Evolutionary conservation across 2,113 vertebrate genomes (phyloP).

Genomic region (Phoenicopterus ruber): DNA sequence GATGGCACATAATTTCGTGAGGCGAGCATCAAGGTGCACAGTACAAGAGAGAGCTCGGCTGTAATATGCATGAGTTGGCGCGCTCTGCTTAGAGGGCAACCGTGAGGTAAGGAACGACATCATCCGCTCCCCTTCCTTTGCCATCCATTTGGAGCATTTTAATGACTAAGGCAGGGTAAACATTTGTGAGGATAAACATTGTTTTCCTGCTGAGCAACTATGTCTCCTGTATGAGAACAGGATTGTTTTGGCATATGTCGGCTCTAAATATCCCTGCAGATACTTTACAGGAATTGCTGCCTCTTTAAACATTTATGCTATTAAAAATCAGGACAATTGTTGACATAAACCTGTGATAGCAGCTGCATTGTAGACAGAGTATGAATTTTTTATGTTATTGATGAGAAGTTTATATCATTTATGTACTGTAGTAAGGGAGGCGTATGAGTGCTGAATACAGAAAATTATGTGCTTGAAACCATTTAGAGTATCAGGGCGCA

Average conservation of each 20-base stretch:
- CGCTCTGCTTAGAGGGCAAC: neutral
- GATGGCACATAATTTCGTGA: neutral
- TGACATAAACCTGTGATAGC: conserved; percentile 68
- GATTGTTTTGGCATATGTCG: conserved; percentile 49
- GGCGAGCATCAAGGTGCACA: neutral
- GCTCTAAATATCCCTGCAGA: conserved; percentile 48
- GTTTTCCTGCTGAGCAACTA: conserved; percentile 63
- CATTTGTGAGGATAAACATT: conserved; percentile 46
- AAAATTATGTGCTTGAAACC: neutral
- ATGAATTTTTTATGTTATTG: conserved; percentile 72
- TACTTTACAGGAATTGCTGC: conserved; percentile 62
- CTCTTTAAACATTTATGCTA: conserved; percentile 72
- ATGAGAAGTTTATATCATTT: conserved; percentile 69
- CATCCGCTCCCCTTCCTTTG: neutral
- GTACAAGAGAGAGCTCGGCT: neutral
- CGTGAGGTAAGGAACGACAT: neutral
- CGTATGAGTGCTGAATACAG: conserved; percentile 34
- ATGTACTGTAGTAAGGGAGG: conserved; percentile 49
- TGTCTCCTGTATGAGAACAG: conserved; percentile 46
- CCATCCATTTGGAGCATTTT: neutral
- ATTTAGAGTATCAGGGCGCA: neutral
- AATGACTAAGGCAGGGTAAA: conserved; percentile 28
- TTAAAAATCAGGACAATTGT: conserved; percentile 68
- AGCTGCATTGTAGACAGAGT: conserved; percentile 57
- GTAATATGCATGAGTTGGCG: neutral